Percentiles rank a stretch among this genome's conserved stretches.
phyloP scores from a whole-genome alignment of 2,113 vertebrate species.

The Rhadina sibilatrix region DNA sequence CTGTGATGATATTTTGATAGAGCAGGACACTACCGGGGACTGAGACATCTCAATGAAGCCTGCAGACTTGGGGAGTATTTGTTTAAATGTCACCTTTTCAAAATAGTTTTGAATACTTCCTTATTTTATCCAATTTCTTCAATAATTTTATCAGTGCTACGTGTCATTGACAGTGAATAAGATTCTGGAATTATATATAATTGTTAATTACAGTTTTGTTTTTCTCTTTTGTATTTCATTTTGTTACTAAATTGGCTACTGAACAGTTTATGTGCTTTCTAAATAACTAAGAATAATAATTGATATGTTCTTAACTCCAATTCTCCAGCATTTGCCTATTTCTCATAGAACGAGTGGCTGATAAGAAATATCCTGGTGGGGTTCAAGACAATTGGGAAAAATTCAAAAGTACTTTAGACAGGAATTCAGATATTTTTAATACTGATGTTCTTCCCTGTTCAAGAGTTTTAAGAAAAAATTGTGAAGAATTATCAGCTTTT shows the following conservation, averaged over 20 bases:
- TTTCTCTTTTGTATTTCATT: background rate
- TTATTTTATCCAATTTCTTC: background rate
- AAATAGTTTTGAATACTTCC: background rate
- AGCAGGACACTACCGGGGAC: background rate
- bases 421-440: background rate
- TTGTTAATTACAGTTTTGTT: background rate
- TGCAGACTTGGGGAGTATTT: background rate
- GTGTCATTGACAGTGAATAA: background rate
- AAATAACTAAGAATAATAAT: background rate
- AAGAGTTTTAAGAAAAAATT: background rate
- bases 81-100: background rate
- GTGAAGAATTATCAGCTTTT: conserved; percentile 25
- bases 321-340: conserved; percentile 74
- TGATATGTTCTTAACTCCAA: conserved; percentile 2
- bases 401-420: background rate
- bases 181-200: background rate
- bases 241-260: background rate
- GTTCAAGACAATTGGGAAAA: background rate
- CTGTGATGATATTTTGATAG: background rate
- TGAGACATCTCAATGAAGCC: background rate
- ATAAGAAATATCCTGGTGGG: background rate
- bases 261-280: background rate
- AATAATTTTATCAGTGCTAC: background rate
- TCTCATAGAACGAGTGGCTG: conserved; percentile 53
- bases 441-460: background rate